phyloP scores from a whole-genome alignment of 2,888 invertebrate species.

The Nephrocerus scutellatus region DNA sequence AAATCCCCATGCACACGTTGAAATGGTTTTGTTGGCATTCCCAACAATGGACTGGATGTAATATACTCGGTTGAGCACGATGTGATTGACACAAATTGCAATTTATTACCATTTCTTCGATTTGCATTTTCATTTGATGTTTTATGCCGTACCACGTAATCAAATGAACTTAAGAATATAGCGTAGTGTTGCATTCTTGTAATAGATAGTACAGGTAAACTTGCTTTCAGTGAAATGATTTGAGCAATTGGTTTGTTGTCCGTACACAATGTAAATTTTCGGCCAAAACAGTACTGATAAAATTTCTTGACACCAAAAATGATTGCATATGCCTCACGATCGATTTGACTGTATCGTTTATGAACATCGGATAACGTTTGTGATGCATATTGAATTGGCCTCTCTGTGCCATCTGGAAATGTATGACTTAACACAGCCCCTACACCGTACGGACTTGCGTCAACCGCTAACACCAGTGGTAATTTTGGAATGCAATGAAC shows the following conservation, averaged over 20 bases:
- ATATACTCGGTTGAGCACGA: constrained; percentile 6
- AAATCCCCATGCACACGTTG: too few species aligned
- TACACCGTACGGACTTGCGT: constrained; percentile 25
- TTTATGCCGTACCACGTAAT: neutral
- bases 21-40: constrained; percentile 18
- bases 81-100: constrained; percentile 7
- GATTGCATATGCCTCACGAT: constrained; percentile 32
- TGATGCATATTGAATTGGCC: constrained; percentile 37
- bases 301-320: constrained; percentile 39
- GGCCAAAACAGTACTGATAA: constrained; percentile 38
- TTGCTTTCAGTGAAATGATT: constrained; percentile 21
- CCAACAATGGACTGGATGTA: constrained; percentile 12
- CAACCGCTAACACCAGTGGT: constrained; percentile 22
- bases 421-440: constrained; percentile 34
- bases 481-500: constrained; percentile 26
- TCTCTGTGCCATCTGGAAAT: constrained; percentile 32
- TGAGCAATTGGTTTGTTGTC: constrained; percentile 25
- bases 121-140: too few species aligned
- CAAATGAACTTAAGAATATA: neutral
- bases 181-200: too few species aligned
- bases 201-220: constrained; percentile 21
- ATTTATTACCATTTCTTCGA: constrained; percentile 18
- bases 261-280: constrained; percentile 22
- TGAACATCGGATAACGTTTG: constrained; percentile 29
- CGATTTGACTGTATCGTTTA: constrained; percentile 27